Base-by-base conservation (phyloP, 2,888 invertebrate species). In the Papilio demoleus region DNA sequence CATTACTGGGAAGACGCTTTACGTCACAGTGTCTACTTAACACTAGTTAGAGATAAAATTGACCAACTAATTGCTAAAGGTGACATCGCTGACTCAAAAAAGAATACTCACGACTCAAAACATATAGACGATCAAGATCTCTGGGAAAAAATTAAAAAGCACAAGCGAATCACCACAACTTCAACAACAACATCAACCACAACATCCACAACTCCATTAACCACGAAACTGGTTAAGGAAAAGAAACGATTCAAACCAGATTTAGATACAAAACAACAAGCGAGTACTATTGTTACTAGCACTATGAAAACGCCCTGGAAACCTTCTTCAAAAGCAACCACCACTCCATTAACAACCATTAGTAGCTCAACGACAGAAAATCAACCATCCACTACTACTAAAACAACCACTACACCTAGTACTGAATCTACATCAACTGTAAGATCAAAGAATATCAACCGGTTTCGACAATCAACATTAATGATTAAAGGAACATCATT, bases 1-100 rank as follows among this genome's bases (percentile, higher is more conserved):
- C 91, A 87, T 74, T 92, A 92, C 76, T 96, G 96, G 96, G 95
- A 95, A 81, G 93, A 94, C 69, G 95, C 95, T 2, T 82, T 96
- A 40, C 93, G 95, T 70, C 95, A 95, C 85, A 94, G 95, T 71
- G 94, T 94, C 6, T 94, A 94, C 77, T 90, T 95, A 73, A 94
- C 95, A 1, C 88, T 96, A 12, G 88, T 94, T 65, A 84, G 94
- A 72, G 94, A 94, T 76, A 92, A 93, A 77, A 93, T 94, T 72
- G 88, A 92, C 70, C 89, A 92, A 68, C 86, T 93, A 4, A 90
- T 93, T 68, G 84, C 93, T 3, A 86, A 84, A 75, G 86, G 86
- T 22, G 79, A 82, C 47, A 76, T 83, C n/a, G n/a, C n/a, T 2
- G 77, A 85, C 56, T 79, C 67, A 47, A 85, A 83, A 75, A 79